These are phyloP conservation scores for Okapia johnstoni DNA, from an alignment of 2,113 vertebrate genomes.

Conservation along the genomic window DNA sequence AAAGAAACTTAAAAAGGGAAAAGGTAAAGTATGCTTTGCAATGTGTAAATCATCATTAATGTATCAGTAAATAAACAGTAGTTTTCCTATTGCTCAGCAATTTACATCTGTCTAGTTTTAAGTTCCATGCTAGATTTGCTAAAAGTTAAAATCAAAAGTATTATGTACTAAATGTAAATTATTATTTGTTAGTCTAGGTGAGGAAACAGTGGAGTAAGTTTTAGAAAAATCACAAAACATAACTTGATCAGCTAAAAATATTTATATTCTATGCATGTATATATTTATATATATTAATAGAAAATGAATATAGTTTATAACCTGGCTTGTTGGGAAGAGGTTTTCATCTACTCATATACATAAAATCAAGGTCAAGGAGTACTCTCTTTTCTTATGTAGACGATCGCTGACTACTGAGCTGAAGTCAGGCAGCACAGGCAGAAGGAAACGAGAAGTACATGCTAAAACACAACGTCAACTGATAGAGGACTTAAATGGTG, in stretches of 20 bases:
- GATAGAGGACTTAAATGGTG: not conserved
- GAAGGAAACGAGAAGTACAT: not conserved
- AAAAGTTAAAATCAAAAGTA: constrained; percentile 6
- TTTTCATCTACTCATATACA: not conserved
- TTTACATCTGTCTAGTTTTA: not conserved
- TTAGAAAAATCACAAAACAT: constrained; percentile 12
- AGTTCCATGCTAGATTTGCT: not conserved
- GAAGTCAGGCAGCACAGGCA: not conserved
- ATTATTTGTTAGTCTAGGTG: not conserved
- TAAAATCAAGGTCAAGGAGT: not conserved
- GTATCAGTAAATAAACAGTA: not conserved
- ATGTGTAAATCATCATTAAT: not conserved
- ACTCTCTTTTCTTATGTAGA: not conserved
- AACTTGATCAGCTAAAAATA: not conserved
- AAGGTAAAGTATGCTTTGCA: not conserved
- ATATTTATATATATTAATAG: not conserved
- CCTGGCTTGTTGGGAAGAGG: not conserved
- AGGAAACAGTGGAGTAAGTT: not conserved
- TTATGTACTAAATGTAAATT: not conserved
- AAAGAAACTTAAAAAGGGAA: not conserved
- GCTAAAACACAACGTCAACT: not conserved
- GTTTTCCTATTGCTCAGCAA: not conserved
- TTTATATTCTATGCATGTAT: not conserved
- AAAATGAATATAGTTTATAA: not conserved
- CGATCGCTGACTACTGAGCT: not conserved